These are phyloP conservation scores for Acleris cristana DNA, from an alignment of 2,888 invertebrate species.

Conservation along the genomic window DNA sequence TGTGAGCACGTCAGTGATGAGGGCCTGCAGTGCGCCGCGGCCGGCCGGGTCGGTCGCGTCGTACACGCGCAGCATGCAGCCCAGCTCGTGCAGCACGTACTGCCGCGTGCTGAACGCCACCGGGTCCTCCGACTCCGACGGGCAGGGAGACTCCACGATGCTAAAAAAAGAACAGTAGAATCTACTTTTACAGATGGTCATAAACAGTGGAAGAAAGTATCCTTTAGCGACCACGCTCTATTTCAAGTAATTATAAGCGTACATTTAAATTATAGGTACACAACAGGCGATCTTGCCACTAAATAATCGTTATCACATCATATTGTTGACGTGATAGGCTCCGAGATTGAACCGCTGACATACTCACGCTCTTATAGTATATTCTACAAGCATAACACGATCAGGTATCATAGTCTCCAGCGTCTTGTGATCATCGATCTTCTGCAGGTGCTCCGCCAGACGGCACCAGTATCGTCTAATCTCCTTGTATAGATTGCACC, in stretches of 20 bases:
- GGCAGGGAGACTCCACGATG: constrained; percentile 76
- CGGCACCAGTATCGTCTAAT: constrained; percentile 82
- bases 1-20: constrained; percentile 66
- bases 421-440: constrained; percentile 79
- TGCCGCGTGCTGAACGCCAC: constrained; percentile 76
- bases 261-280: too few relatives aligned
- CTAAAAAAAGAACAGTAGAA: constrained; percentile 46
- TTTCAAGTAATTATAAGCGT: too few relatives aligned
- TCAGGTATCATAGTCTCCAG: constrained; percentile 88
- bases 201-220: background rate
- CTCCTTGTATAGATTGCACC: constrained; percentile 64
- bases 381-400: constrained; percentile 87
- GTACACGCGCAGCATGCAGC: constrained; percentile 79
- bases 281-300: too few relatives aligned
- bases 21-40: constrained; percentile 62
- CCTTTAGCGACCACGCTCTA: background rate
- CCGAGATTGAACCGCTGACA: background rate
- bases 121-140: constrained; percentile 62
- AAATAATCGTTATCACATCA: too few relatives aligned
- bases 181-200: background rate
- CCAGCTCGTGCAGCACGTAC: constrained; percentile 84
- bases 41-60: constrained; percentile 85
- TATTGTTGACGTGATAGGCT: too few relatives aligned
- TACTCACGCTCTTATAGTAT: constrained; percentile 87
- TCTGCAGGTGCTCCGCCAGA: constrained; percentile 73